Evolutionary conservation across 2,113 vertebrate species (phyloP).

Genomic region (Heterocephalus glaber): DNA sequence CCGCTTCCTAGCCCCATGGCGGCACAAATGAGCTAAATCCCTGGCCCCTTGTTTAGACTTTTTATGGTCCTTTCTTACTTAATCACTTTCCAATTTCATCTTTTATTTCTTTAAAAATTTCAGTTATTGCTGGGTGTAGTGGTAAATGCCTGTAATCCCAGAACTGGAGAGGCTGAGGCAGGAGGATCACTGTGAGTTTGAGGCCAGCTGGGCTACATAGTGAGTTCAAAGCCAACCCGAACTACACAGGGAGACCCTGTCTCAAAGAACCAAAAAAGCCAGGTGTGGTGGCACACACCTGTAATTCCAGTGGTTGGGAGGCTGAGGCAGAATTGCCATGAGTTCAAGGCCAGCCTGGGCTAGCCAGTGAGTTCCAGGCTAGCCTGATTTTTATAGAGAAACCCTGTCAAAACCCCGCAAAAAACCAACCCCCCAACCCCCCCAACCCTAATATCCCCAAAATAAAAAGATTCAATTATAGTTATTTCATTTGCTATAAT

Average conservation of each 20-base stretch:
- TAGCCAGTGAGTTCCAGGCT: too few relatives aligned
- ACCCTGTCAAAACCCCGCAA: too few relatives aligned
- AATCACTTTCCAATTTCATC: not conserved
- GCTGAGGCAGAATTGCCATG: too few relatives aligned
- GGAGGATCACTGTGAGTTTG: not conserved
- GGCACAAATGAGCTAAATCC: too few relatives aligned
- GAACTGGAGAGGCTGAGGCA: not conserved
- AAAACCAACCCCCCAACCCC: too few relatives aligned
- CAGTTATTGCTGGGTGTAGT: not conserved
- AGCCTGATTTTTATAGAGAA: too few relatives aligned
- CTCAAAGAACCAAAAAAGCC: not conserved
- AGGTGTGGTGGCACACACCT: too few relatives aligned
- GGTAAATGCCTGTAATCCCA: not conserved
- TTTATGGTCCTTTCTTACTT: not conserved
- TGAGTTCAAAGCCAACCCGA: not conserved
- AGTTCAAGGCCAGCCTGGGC: too few relatives aligned
- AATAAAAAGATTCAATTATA: not conserved
- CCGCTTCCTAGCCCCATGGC: too few relatives aligned
- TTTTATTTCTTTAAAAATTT: constrained; percentile 35
- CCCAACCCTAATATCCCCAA: too few relatives aligned
- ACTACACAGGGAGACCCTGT: not conserved
- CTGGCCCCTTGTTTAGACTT: not conserved
- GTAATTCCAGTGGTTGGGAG: too few relatives aligned
- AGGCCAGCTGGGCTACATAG: not conserved
- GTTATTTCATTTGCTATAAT: constrained; percentile 20